Percentiles rank a stretch among this genome's conserved stretches.
Evolutionary conservation across 2,888 invertebrate genomes (phyloP).

Genomic region (Heterodera filipjevi): DNA sequence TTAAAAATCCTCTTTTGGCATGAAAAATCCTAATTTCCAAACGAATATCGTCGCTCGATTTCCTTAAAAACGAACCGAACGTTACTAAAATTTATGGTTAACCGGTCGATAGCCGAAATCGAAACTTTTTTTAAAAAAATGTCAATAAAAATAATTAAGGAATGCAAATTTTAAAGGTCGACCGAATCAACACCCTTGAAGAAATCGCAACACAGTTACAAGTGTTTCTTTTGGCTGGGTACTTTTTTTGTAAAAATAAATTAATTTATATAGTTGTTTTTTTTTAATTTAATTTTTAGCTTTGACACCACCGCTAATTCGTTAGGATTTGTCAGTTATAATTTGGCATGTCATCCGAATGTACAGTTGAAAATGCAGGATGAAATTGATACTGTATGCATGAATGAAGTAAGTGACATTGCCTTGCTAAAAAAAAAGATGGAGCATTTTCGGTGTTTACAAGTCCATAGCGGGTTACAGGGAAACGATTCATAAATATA

Average conservation of each 20-base stretch:
- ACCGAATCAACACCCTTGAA: slow-evolving; percentile 45
- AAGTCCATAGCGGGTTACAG: no score
- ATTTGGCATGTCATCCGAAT: slow-evolving; percentile 67
- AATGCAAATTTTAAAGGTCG: slow-evolving; percentile 38
- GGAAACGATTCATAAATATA: no score
- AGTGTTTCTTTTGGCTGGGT: slow-evolving; percentile 57
- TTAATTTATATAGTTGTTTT: slow-evolving; percentile 64
- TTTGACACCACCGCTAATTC: slow-evolving; percentile 69
- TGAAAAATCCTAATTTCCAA: no score
- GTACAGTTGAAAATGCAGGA: slow-evolving; percentile 64
- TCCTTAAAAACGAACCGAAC: no score
- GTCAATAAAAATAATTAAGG: neutral
- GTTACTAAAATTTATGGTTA: no score
- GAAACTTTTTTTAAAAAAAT: slow-evolving; percentile 4
- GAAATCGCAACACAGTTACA: slow-evolving; percentile 54
- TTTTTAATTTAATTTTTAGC: slow-evolving; percentile 53
- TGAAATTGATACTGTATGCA: slow-evolving; percentile 48
- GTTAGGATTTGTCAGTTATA: slow-evolving; percentile 67
- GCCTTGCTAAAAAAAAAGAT: no score
- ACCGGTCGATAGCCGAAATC: no score
- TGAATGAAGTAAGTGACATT: slow-evolving; percentile 33
- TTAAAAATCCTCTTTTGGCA: no score
- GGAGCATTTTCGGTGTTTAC: no score
- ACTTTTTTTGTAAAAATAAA: neutral
- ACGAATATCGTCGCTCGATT: no score